Conservation (phyloP, 2,113 vertebrate genomes). For the Macquaria australasica region DNA sequence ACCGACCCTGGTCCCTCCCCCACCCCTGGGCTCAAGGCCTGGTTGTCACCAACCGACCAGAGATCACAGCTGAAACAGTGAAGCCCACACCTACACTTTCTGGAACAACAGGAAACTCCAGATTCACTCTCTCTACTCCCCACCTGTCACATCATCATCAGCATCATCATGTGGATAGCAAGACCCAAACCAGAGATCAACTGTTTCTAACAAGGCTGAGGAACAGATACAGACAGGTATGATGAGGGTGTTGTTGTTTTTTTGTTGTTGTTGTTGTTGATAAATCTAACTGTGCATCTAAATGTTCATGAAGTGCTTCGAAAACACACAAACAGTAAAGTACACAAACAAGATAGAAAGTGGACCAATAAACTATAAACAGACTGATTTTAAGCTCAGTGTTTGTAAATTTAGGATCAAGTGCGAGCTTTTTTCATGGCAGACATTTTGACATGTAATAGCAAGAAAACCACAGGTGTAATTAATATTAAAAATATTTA, state of each 20-base stretch:
- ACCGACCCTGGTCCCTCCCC: slow-evolving; percentile 65
- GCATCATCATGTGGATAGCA: slow-evolving; percentile 32
- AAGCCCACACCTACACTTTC: slow-evolving; percentile 66
- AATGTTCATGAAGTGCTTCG: not conserved
- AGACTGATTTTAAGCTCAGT: too few species aligned
- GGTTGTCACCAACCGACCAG: slow-evolving; percentile 81
- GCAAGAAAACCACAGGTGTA: too few species aligned
- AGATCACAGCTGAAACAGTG: slow-evolving; percentile 81
- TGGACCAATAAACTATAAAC: too few species aligned
- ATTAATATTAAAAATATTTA: too few species aligned
- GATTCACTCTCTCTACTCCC: not conserved
- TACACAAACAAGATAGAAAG: too few species aligned
- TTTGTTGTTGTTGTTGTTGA: not conserved
- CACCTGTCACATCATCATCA: slow-evolving; percentile 34
- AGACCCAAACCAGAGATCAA: slow-evolving; percentile 75
- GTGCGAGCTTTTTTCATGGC: too few species aligned
- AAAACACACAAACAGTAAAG: not conserved
- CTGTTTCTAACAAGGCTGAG: slow-evolving; percentile 79
- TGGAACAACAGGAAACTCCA: slow-evolving; percentile 27
- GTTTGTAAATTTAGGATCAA: too few species aligned
- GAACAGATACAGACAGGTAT: slow-evolving; percentile 84
- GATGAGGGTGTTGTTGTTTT: not conserved
- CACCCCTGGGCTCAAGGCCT: slow-evolving; percentile 62
- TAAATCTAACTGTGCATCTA: not conserved
- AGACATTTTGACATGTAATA: too few species aligned